Percentiles rank a stretch among this genome's conserved stretches.
These are phyloP conservation scores for Agonopterix alstromeriana DNA, from an alignment of 2,888 invertebrate species.

Conservation along the genomic window DNA sequence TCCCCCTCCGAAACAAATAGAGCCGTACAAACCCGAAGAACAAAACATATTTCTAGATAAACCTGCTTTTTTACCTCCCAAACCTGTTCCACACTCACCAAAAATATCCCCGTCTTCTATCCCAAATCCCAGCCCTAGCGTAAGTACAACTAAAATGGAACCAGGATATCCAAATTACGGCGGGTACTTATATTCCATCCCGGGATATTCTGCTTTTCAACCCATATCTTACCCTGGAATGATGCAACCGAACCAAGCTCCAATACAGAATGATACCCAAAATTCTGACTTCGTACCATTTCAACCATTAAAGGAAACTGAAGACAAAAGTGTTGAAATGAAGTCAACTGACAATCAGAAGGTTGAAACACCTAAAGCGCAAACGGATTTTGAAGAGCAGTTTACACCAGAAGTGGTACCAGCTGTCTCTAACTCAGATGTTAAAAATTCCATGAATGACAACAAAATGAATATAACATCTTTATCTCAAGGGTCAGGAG, in stretches of 20 bases:
- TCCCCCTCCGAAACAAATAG: constrained; percentile 33
- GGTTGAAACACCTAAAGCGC: constrained; percentile 21
- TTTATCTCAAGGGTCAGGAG: constrained; percentile 47
- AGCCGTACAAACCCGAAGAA: constrained; percentile 40
- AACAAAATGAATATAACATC: constrained; percentile 53
- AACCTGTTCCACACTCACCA: constrained; percentile 52
- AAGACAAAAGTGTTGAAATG: constrained; percentile 20
- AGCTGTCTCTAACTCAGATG: constrained; percentile 27
- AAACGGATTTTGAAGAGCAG: constrained; percentile 60
- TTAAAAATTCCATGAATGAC: constrained; percentile 25
- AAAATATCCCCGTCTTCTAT: constrained; percentile 71
- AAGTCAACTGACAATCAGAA: constrained; percentile 18
- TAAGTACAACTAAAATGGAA: constrained; percentile 48
- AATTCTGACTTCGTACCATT: constrained; percentile 32
- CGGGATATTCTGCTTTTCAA: constrained; percentile 68
- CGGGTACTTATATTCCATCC: constrained; percentile 58
- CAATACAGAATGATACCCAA: constrained; percentile 23
- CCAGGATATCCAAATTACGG: constrained; percentile 51
- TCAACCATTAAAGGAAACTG: constrained; percentile 24
- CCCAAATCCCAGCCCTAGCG: constrained; percentile 64
- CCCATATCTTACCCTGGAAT: constrained; percentile 48
- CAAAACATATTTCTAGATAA: constrained; percentile 38
- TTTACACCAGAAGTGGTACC: constrained; percentile 53
- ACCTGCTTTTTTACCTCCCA: constrained; percentile 40
- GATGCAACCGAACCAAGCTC: constrained; percentile 26